Evolutionary conservation across 2,888 invertebrate genomes (phyloP), one percentile per base, ranked within the genome.

Genomic region (Sarcophaga variegata): DNA sequence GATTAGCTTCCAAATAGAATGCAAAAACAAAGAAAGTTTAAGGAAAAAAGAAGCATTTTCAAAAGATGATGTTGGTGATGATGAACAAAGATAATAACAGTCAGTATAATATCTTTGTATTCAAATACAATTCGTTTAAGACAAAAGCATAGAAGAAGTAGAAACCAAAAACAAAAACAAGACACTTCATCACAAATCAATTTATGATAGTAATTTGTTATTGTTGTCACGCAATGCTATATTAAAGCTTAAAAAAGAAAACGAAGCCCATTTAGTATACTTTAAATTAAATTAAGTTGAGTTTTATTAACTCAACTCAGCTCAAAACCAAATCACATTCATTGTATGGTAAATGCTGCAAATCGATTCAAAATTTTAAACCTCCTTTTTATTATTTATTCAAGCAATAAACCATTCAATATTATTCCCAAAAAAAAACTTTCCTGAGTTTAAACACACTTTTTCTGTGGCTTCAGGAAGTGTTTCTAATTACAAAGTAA

Each of bases 401-500:
- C n/a, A 25, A 66, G n/a, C 54, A 22, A 37, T 25, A 62, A 37
- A 49, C 25, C 74, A 71, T 60, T 49, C 22, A 25, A 54, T 64
- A 0, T 10, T 54, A 72, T 54, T 12, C 12, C 6, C 5, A 20
- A 76, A 76, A 64, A 20, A 78, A 78, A 79, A 69, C 27, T 37
- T 37, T 37, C 8, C 37, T 37, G 37, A 37, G 25, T 64, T 79
- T 79, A 70, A 84, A 63, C 74, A 84, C 77, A 83, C 59, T 77
- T 77, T 74, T 59, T 66, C 27, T 66, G 60, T 67, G 67, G 27
- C 89, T 88, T 76, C 74, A 86, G 88, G 89, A 87, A 86, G 88
- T 86, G 89, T 89, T 88, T 89, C 89, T 88, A 89, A 89, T 89
- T 88, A 88, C 84, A 86, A 87, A 89, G 88, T 81, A 87, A 87